A percentile compares a stretch with the other conserved stretches of the same genome.
Evolutionary conservation across 2,797 vertebrate genomes (phyloP).

Genomic region (Microctenopoma stevenorrisi): DNA sequence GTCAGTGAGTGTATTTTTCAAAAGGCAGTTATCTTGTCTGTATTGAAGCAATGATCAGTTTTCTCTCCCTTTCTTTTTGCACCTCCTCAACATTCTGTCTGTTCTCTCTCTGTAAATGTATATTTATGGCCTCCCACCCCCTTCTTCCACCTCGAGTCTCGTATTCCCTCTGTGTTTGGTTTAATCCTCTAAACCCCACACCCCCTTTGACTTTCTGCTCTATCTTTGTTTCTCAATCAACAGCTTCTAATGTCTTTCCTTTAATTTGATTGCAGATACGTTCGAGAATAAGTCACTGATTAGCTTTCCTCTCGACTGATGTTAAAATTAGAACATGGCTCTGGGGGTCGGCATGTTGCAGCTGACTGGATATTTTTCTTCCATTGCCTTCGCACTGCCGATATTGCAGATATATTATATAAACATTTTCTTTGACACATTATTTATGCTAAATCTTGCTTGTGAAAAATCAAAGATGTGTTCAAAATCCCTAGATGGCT

Average conservation of each 20-base stretch:
- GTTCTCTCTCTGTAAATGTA: neutral
- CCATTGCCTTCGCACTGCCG: neutral
- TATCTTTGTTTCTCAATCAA: slow-evolving; percentile 23
- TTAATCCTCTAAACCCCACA: neutral
- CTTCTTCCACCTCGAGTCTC: neutral
- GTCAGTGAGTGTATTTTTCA: slow-evolving; percentile 40
- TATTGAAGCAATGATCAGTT: neutral
- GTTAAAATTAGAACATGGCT: slow-evolving; percentile 31
- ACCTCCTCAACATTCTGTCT: neutral
- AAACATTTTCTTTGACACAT: neutral
- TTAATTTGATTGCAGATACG: slow-evolving; percentile 29
- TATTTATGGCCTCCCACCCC: neutral
- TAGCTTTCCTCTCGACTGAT: slow-evolving; percentile 26
- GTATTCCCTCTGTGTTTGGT: slow-evolving; percentile 5
- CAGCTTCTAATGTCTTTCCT: slow-evolving; percentile 1
- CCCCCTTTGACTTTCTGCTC: neutral
- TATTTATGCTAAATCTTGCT: neutral
- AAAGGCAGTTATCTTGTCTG: slow-evolving; percentile 15
- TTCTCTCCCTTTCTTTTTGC: too few relatives aligned
- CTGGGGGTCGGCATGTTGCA: neutral
- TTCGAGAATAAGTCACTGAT: slow-evolving; percentile 29
- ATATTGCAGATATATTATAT: neutral
- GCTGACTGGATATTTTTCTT: slow-evolving; percentile 1
- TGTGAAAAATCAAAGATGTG: too few relatives aligned
- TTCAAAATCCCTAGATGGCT: neutral